Percentiles rank a stretch among this genome's conserved stretches.
These are phyloP conservation scores for Lysandra bellargus DNA, from an alignment of 2,888 invertebrate species.

Conservation along the genomic window DNA sequence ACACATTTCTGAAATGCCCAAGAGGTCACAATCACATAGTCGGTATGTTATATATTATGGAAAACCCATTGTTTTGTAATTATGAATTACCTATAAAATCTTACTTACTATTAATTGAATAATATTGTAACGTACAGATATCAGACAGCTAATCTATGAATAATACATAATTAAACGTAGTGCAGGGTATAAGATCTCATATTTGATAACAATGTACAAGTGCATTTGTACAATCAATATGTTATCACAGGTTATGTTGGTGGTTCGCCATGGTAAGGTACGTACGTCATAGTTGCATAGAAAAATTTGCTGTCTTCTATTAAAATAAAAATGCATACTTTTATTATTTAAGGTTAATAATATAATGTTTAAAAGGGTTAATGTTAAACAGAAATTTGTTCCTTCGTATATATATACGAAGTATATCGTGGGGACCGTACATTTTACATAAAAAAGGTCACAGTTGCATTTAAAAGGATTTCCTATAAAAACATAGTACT, in stretches of 20 bases:
- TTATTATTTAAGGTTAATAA: too few relatives aligned
- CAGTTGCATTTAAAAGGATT: too few relatives aligned
- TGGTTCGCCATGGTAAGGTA: background rate
- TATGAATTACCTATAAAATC: background rate
- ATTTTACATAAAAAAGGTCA: too few relatives aligned
- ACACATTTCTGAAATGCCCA: too few relatives aligned
- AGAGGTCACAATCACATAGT: too few relatives aligned
- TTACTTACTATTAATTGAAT: slow-evolving; percentile 2
- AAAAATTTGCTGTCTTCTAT: background rate
- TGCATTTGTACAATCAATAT: background rate
- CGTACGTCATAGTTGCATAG: background rate
- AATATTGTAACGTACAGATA: background rate
- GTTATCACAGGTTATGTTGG: background rate
- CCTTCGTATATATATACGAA: too few relatives aligned
- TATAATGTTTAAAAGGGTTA: too few relatives aligned
- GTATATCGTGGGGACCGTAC: too few relatives aligned
- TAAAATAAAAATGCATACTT: too few relatives aligned
- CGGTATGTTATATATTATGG: too few relatives aligned
- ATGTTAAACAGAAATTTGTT: too few relatives aligned
- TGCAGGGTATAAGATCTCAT: background rate
- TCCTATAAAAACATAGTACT: too few relatives aligned
- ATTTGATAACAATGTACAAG: background rate
- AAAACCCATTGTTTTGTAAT: background rate
- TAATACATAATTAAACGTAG: slow-evolving; percentile 13
- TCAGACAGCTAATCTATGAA: background rate